Evolutionary conservation across 1,140 invertebrate species (phyloP).

Genomic region (Charaxes varanes): DNA sequence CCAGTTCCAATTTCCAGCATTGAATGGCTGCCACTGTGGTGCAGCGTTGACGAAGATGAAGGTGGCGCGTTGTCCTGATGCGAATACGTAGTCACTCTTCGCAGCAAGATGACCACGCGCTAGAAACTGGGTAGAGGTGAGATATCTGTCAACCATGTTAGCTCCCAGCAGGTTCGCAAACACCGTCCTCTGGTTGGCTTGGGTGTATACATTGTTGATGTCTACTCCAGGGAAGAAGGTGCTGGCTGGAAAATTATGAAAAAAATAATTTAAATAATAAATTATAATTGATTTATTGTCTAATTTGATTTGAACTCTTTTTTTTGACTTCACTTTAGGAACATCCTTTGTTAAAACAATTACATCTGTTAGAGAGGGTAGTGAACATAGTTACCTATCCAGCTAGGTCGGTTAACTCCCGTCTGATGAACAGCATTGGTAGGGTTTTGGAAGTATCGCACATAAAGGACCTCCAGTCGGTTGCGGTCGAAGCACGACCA

Average conservation of each 20-base stretch:
- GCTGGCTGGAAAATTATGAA: conserved; percentile 41
- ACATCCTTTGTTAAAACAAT: too few relatives aligned
- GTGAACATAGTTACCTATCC: conserved; percentile 40
- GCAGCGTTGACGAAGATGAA: conserved; percentile 80
- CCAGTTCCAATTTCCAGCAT: conserved; percentile 78
- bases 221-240: conserved; percentile 48
- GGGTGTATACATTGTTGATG: conserved; percentile 50
- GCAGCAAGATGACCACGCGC: conserved; percentile 81
- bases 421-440: conserved; percentile 46
- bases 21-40: conserved; percentile 80
- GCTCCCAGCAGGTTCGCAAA: conserved; percentile 43
- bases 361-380: too few relatives aligned
- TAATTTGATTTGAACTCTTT: too few relatives aligned
- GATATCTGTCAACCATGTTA: conserved; percentile 41
- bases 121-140: conserved; percentile 59
- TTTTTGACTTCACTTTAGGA: too few relatives aligned
- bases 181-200: conserved; percentile 39
- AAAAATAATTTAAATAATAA: conserved; percentile 3
- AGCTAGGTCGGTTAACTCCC: conserved; percentile 45
- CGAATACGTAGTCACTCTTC: conserved; percentile 79
- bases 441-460: conserved; percentile 46
- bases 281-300: too few relatives aligned
- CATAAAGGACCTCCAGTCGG: conserved; percentile 55
- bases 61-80: conserved; percentile 77
- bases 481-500: conserved; percentile 54